These are phyloP conservation scores for Brachyalestes nurse DNA, from an alignment of 2,797 vertebrate genomes.

Conservation along the genomic window DNA sequence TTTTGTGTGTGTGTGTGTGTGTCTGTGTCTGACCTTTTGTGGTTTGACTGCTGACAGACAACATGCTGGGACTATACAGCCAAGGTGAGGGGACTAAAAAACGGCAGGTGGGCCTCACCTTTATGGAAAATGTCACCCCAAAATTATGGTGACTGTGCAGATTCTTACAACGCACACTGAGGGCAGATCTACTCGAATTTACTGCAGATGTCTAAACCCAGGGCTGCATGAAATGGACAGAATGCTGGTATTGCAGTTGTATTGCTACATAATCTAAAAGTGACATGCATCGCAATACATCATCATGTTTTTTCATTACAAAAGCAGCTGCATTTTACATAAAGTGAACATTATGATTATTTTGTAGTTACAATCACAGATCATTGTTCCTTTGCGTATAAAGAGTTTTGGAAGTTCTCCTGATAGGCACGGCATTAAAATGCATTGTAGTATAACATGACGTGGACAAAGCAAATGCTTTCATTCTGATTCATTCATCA, in stretches of 20 bases:
- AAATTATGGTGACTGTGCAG: neutral
- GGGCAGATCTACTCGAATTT: neutral
- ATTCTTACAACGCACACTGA: constrained; percentile 17
- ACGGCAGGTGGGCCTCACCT: constrained; percentile 17
- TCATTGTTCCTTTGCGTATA: too few species aligned
- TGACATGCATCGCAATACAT: neutral
- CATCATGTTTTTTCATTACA: too few species aligned
- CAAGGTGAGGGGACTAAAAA: neutral
- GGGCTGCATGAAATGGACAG: too few species aligned
- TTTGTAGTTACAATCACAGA: too few species aligned
- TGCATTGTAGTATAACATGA: too few species aligned
- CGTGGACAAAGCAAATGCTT: too few species aligned
- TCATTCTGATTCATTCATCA: too few species aligned
- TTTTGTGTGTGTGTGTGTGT: constrained; percentile 5
- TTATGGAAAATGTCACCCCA: constrained; percentile 32
- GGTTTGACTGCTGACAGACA: neutral
- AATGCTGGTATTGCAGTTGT: neutral
- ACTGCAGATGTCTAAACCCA: neutral
- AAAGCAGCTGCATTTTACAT: neutral
- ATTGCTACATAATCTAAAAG: neutral
- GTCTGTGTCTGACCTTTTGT: constrained; percentile 31
- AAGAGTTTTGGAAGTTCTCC: too few species aligned
- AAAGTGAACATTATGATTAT: too few species aligned
- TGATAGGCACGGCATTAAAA: too few species aligned
- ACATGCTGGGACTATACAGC: constrained; percentile 18